Evolutionary conservation across 1,140 invertebrate genomes (phyloP).

Genomic region (Apolygus lucorum): DNA sequence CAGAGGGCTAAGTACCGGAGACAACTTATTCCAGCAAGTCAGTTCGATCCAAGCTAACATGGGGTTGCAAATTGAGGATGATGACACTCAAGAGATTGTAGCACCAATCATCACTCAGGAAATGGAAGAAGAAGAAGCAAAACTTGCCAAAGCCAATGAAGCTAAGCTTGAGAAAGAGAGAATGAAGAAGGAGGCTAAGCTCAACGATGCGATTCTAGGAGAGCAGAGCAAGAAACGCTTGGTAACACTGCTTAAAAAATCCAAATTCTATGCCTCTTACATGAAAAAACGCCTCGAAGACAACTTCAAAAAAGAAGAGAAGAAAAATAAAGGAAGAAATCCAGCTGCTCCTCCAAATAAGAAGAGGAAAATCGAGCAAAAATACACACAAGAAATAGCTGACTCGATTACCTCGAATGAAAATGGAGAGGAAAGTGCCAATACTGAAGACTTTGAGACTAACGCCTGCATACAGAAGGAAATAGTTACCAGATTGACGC

Average conservation of each 20-base stretch:
- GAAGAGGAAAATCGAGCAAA: background rate
- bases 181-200: background rate
- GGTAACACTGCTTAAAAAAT: background rate
- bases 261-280: background rate
- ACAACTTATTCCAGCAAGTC: too few species aligned
- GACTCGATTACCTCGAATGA: background rate
- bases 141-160: background rate
- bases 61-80: too few species aligned
- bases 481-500: slow-evolving; percentile 22
- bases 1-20: too few species aligned
- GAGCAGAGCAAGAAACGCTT: background rate
- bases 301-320: background rate
- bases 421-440: background rate
- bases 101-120: background rate
- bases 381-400: background rate
- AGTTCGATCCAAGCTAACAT: too few species aligned
- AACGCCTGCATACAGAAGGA: too few species aligned
- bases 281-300: background rate
- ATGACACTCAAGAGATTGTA: background rate
- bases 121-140: background rate
- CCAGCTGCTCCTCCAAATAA: background rate
- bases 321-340: background rate
- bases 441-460: background rate
- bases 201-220: background rate
- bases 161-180: background rate